Conservation (phyloP, 2,797 vertebrate species). For the Pogoniulus pusillus region DNA sequence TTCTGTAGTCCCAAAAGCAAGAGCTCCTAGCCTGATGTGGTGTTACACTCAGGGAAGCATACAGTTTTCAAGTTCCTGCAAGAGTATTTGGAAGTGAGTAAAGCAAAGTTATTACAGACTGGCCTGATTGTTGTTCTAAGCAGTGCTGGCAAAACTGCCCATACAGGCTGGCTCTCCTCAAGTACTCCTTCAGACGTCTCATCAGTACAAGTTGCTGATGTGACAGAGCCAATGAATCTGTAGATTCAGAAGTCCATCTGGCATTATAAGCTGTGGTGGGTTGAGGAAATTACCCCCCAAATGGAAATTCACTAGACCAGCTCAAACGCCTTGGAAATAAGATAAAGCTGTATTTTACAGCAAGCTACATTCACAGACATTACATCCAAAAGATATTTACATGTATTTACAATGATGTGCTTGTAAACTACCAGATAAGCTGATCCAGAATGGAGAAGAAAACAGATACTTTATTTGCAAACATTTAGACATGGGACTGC, state of each 20-base stretch:
- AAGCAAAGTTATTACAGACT: not conserved
- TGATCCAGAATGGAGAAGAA: not conserved
- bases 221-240: not conserved
- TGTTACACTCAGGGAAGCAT: not conserved
- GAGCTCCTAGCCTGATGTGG: not conserved
- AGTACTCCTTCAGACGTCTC: not conserved
- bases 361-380: no score
- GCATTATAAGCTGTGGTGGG: not conserved
- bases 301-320: no score
- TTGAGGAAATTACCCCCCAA: no score
- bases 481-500: not conserved
- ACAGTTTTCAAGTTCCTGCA: not conserved
- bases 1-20: not conserved
- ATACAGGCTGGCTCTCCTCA: not conserved
- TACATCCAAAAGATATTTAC: no score
- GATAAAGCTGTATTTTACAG: no score
- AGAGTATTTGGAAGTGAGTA: not conserved
- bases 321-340: no score
- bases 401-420: no score
- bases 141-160: not conserved
- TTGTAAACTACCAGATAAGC: no score
- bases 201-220: not conserved
- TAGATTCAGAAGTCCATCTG: not conserved
- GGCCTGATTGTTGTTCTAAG: not conserved
- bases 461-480: not conserved